These are phyloP conservation scores for Lepilemur septentrionalis DNA, from an alignment of 2,797 vertebrate genomes.

Conservation along the genomic window DNA sequence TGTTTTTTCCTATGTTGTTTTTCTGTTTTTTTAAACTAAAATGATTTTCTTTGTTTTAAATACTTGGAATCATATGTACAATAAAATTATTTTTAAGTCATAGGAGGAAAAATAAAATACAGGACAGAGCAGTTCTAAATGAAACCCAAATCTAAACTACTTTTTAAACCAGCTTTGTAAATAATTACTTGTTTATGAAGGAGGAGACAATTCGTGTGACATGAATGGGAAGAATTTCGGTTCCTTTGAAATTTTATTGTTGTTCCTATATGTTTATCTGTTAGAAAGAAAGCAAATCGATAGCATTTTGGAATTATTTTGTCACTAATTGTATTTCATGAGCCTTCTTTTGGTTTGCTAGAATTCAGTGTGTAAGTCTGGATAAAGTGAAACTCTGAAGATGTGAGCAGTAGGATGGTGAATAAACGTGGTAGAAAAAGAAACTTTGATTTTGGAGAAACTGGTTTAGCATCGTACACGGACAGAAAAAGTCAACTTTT, in stretches of 20 bases:
- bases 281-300: neutral
- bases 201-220: neutral
- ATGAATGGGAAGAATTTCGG: neutral
- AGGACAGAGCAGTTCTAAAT: neutral
- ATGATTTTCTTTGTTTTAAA: neutral
- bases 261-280: neutral
- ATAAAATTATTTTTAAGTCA: constrained; percentile 29
- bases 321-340: neutral
- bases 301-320: neutral
- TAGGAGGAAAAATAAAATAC: neutral
- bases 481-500: neutral
- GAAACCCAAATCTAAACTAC: neutral
- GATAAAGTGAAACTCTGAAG: neutral
- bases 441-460: neutral
- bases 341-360: neutral
- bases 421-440: neutral
- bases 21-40: neutral
- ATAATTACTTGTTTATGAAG: neutral
- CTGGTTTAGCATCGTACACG: neutral
- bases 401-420: neutral
- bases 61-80: neutral
- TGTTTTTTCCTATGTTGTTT: neutral
- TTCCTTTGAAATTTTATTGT: neutral
- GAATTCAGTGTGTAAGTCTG: neutral
- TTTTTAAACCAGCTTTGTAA: neutral